phyloP scores from a whole-genome alignment of 2,888 invertebrate species.

The Trachelus tabidus region DNA sequence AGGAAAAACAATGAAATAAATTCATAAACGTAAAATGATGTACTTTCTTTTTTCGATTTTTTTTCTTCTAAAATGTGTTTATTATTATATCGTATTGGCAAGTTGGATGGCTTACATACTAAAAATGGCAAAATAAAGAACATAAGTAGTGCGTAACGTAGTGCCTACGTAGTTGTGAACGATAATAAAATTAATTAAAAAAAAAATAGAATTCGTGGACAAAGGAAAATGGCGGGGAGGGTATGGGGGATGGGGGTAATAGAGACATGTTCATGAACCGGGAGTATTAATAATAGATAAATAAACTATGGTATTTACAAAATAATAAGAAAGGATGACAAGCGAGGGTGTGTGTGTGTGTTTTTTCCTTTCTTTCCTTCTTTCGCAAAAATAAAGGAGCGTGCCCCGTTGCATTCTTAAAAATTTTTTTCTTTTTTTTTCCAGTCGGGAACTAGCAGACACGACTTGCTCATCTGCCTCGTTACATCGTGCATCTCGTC shows the following conservation, averaged over 20 bases:
- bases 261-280: slow-evolving; percentile 30
- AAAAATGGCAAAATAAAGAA: slow-evolving; percentile 53
- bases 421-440: neutral
- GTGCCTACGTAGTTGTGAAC: slow-evolving; percentile 39
- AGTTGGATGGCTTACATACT: slow-evolving; percentile 63
- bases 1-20: slow-evolving; percentile 18
- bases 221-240: too few species aligned
- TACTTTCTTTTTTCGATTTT: slow-evolving; percentile 34
- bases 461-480: neutral
- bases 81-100: slow-evolving; percentile 64
- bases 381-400: neutral
- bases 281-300: slow-evolving; percentile 29
- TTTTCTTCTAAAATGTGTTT: slow-evolving; percentile 50
- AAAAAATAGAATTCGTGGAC: slow-evolving; percentile 10
- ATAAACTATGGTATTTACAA: slow-evolving; percentile 21
- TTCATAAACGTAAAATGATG: slow-evolving; percentile 40
- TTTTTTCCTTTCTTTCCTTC: neutral
- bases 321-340: slow-evolving; percentile 3
- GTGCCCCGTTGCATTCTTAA: neutral
- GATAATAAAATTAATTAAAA: slow-evolving; percentile 36
- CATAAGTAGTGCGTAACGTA: slow-evolving; percentile 43
- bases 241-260: slow-evolving; percentile 11
- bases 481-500: neutral
- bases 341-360: neutral
- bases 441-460: neutral